Evolutionary conservation across 2,888 invertebrate genomes (phyloP), one percentile per base, ranked within the genome.

Genomic region (Cryptus viduatorius): DNA sequence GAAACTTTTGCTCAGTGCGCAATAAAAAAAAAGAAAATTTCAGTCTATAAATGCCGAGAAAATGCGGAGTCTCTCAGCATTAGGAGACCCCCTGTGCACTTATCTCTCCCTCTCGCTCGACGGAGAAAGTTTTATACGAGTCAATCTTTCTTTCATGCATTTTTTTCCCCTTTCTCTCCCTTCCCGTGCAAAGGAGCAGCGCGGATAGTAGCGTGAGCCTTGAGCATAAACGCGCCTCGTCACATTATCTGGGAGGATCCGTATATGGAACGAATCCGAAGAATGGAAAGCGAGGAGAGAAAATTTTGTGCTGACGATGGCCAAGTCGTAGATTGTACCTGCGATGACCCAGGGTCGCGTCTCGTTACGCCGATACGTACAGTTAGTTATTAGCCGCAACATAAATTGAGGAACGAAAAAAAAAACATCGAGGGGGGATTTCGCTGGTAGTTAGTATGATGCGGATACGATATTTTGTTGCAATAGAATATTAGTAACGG

Each of bases 241-340:
- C 24, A 31, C 59, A 85, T 79, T 82, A 82, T 76, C 76, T 61
- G 67, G 67, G 76, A 65, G 67, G 79, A 82, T 85, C 61, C 76
- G 56, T 86, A 82, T 83, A 84, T 83, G 84, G 81, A 83, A 84
- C 78, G 79, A 53, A 72, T 72, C 16, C 59, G 14, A 84, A 82
- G 81, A 86, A 85, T 86, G 84, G 87, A 87, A 87, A 87, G 87
- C 86, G 79, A 85, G 46, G 82, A 86, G 83, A 83, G 85, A 83
- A 83, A 59, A 79, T 84, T 78, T 79, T 69, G 24, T 48, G 44
- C 65, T 44, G 46, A 42, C 46, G 37, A 80, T 24, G n/a, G 29
- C 29, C 8, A 46, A n/a, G 64, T 37, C 75, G 37, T 42, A 65
- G 65, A 65, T 65, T 16, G 37, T 65, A 14, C 42, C 14, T 14